phyloP scores from a whole-genome alignment of 2,113 vertebrate species.

The Cheirogaleus medius region DNA sequence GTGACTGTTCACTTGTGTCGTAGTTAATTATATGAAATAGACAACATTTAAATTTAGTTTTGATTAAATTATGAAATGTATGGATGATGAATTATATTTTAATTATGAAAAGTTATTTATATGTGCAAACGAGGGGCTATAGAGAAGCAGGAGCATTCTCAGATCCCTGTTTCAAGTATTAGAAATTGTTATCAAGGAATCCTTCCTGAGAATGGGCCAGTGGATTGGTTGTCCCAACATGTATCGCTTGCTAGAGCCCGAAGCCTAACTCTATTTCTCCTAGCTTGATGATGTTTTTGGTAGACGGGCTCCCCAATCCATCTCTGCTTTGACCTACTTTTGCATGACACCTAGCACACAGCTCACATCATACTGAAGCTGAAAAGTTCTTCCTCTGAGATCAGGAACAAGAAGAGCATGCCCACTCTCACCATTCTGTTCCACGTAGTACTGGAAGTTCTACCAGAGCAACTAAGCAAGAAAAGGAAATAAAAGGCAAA shows the following conservation, averaged over 20 bases:
- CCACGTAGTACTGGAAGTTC: no score
- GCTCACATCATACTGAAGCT: no score
- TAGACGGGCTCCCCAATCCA: fast-evolving
- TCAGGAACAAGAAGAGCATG: no score
- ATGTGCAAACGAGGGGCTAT: neutral
- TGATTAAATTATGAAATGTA: no score
- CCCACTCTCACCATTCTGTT: no score
- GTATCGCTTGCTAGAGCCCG: neutral
- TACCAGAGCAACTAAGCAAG: no score
- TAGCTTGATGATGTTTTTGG: neutral
- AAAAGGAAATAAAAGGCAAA: no score
- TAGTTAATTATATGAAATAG: neutral
- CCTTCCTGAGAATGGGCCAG: neutral
- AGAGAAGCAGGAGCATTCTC: neutral
- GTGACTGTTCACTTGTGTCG: neutral
- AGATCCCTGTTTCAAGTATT: neutral
- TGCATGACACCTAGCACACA: neutral
- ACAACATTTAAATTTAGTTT: neutral
- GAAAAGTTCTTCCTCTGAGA: no score
- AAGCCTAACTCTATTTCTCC: neutral
- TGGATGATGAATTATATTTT: no score
- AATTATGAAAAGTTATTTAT: neutral
- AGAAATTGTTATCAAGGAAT: neutral
- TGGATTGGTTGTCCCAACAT: no score
- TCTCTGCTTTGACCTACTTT: neutral